A percentile compares a stretch with the other conserved stretches of the same genome.
phyloP scores from a whole-genome alignment of 2,888 invertebrate genomes.

The Epirrhoe tristata region DNA sequence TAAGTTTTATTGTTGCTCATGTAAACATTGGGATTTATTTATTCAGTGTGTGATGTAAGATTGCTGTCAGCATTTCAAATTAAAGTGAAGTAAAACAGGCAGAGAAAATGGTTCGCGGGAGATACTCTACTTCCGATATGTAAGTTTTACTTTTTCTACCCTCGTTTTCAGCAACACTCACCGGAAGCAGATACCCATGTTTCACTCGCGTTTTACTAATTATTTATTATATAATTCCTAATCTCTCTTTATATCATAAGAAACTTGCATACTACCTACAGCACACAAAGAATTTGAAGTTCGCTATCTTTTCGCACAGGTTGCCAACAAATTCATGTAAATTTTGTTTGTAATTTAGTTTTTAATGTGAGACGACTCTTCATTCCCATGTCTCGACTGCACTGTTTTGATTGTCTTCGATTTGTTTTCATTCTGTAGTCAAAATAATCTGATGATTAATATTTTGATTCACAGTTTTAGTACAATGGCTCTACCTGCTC shows the following conservation, averaged over 20 bases:
- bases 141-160: slow-evolving; percentile 55
- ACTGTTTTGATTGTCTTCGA: slow-evolving; percentile 37
- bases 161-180: slow-evolving; percentile 14
- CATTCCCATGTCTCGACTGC: slow-evolving; percentile 31
- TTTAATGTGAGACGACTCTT: slow-evolving; percentile 27
- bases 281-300: slow-evolving; percentile 21
- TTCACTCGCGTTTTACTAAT: slow-evolving; percentile 1
- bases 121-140: slow-evolving; percentile 81
- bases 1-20: slow-evolving; percentile 67
- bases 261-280: slow-evolving; percentile 5
- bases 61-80: slow-evolving; percentile 37
- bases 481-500: slow-evolving; percentile 13
- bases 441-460: slow-evolving; percentile 30
- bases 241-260: not conserved
- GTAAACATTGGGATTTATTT: slow-evolving; percentile 67
- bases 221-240: slow-evolving; percentile 1
- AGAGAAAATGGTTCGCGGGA: slow-evolving; percentile 78
- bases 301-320: slow-evolving; percentile 27
- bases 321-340: slow-evolving; percentile 38
- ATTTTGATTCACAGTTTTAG: slow-evolving; percentile 18
- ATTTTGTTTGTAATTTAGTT: slow-evolving; percentile 25
- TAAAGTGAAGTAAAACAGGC: slow-evolving; percentile 51
- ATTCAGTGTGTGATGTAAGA: slow-evolving; percentile 65
- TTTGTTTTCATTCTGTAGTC: slow-evolving; percentile 40
- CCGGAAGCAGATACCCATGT: not conserved